These are phyloP conservation scores for Ethmia dodecea DNA, from an alignment of 2,888 invertebrate species.

Conservation along the genomic window DNA sequence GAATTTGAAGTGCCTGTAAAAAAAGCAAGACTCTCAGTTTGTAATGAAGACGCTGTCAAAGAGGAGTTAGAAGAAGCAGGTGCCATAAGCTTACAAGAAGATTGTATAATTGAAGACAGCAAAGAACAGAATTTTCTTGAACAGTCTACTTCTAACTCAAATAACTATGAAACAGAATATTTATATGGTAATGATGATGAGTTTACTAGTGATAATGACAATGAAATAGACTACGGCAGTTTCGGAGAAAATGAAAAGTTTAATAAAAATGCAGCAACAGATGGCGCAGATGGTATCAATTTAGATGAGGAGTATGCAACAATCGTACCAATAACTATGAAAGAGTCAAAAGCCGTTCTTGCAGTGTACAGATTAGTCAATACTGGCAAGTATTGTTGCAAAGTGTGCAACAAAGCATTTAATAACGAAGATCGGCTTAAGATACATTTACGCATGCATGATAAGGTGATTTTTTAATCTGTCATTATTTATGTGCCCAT, in stretches of 20 bases:
- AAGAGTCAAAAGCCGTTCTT: conserved; percentile 53
- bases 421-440: conserved; percentile 39
- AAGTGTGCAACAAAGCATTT: conserved; percentile 45
- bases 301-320: conserved; percentile 57
- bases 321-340: conserved; percentile 46
- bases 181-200: conserved; percentile 24
- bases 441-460: conserved; percentile 57
- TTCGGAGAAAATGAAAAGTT: too few species aligned
- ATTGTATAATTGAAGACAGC: too few species aligned
- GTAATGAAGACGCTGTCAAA: conserved; percentile 15
- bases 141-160: conserved; percentile 6
- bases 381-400: conserved; percentile 41
- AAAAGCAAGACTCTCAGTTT: conserved; percentile 7
- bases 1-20: conserved; percentile 28
- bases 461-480: conserved; percentile 48
- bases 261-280: conserved; percentile 10
- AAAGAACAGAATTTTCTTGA: too few species aligned
- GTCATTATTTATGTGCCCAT: too few species aligned
- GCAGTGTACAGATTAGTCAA: conserved; percentile 37
- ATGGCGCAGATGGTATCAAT: conserved; percentile 38
- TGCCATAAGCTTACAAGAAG: too few species aligned
- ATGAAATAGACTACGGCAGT: conserved; percentile 8
- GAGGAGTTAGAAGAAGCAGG: too few species aligned
- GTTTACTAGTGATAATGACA: conserved; percentile 19
- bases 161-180: conserved; percentile 3